Base-by-base conservation (phyloP, 2,888 invertebrate genomes). In the Eulithis prunata region DNA sequence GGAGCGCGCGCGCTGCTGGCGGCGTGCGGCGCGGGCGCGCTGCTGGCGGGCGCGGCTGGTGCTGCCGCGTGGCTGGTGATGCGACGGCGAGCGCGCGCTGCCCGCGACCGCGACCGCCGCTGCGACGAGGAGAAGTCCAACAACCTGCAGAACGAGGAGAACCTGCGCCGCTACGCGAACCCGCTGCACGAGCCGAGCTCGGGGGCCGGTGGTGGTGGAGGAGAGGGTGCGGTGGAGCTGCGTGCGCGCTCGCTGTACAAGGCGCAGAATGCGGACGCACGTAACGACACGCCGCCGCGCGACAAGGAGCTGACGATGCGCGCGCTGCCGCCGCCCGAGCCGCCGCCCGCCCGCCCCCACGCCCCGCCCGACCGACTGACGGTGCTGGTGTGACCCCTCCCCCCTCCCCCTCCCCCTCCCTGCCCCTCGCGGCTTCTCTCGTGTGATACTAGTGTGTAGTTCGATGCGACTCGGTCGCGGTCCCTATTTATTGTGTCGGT, bases 121-220 rank as follows among this genome's bases (percentile, higher is more conserved):
- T 95, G 96, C 80, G 96, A 97, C 81, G 97, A 97, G 81, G 97
- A 97, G 81, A 97, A 97, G 85, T 97, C 97, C 3, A 98, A 98
- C 87, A 98, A 98, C 87, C 89, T 97, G 66, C 98, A 98, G 88
- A 98, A 97, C 86, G 97, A 97, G 83, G 98, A 98, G 87, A 98
- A 97, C 84, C 93, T 98, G 66, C 94, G 97, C 60, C 94, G 97
- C 71, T 97, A 96, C 87, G 95, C 96, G 54, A 97, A 97, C 89
- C 96, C 97, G 4, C 89, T 97, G 65, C 96, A 96, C 80, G 95
- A 49, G 49, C 21, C 94, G 70, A 32, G 32, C 32, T 32, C 32
- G 32, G 94, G 94, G 93, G 71, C 93, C 52, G 61, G 64, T 52
- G 68, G 53, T 64, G 94, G 76, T 89, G 94, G 52, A 91, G 94